These are phyloP conservation scores for Crenuchus spilurus DNA, from an alignment of 2,797 vertebrate species.

Conservation along the genomic window DNA sequence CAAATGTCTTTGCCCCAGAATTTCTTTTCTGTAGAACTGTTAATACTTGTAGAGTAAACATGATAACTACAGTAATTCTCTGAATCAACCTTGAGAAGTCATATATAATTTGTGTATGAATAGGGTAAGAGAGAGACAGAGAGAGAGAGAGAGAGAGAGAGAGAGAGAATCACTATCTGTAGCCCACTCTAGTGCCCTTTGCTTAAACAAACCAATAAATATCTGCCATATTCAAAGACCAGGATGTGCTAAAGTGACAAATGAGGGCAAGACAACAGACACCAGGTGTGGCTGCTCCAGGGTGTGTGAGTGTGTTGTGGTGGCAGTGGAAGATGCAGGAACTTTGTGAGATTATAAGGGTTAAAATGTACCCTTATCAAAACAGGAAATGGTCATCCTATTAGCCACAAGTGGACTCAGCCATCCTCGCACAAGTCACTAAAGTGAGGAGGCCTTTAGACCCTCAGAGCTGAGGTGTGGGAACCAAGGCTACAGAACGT, in stretches of 20 bases:
- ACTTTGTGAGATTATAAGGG: conserved; percentile 66
- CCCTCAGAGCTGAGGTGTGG: conserved; percentile 66
- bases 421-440: conserved; percentile 64
- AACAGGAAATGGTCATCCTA: conserved; percentile 72
- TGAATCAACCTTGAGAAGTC: too few relatives aligned
- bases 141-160: conserved; percentile 32
- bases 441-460: conserved; percentile 49
- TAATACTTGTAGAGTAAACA: too few relatives aligned
- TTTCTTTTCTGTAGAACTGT: too few relatives aligned
- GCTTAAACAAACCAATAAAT: conserved; percentile 60
- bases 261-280: conserved; percentile 47
- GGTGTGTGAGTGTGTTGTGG: conserved; percentile 41
- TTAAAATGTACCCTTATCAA: conserved; percentile 65
- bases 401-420: conserved; percentile 63
- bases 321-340: conserved; percentile 69
- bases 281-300: conserved; percentile 53
- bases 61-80: too few relatives aligned
- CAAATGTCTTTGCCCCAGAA: too few relatives aligned
- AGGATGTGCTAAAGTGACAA: conserved; percentile 57
- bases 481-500: conserved; percentile 71
- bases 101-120: too few relatives aligned
- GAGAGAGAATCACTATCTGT: conserved; percentile 9
- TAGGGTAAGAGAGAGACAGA: conserved; percentile 2
- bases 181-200: conserved; percentile 43
- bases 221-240: conserved; percentile 55